phyloP scores from a whole-genome alignment of 2,888 invertebrate species.

The Heteropelma amictum region DNA sequence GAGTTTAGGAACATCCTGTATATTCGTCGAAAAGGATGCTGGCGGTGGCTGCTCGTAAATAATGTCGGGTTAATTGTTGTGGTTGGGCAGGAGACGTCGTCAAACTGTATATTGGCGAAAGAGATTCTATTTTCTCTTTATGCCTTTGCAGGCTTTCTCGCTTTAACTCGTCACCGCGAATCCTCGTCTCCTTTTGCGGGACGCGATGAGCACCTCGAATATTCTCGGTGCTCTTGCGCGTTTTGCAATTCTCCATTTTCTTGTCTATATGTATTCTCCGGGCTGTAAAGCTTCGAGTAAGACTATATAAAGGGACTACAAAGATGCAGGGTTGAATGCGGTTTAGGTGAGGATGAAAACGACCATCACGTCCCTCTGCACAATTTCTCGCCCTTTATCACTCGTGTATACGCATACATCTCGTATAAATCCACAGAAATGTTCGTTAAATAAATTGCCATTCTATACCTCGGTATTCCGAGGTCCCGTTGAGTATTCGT shows the following conservation, averaged over 20 bases:
- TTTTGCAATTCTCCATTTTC: slow-evolving; percentile 14
- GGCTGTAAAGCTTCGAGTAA: background rate
- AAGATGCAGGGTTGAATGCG: background rate
- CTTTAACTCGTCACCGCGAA: slow-evolving; percentile 33
- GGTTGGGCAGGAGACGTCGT: slow-evolving; percentile 37
- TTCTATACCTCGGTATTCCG: slow-evolving; percentile 55
- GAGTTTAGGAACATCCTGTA: too few species aligned
- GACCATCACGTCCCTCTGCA: background rate
- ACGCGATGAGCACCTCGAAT: background rate
- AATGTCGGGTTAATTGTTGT: slow-evolving; percentile 65
- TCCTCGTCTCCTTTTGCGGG: background rate
- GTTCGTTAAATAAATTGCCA: slow-evolving; percentile 48
- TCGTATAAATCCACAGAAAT: background rate
- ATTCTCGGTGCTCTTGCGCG: slow-evolving; percentile 9
- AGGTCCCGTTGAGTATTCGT: slow-evolving; percentile 65
- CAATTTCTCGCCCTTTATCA: background rate
- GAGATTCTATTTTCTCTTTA: slow-evolving; percentile 46
- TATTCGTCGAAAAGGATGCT: slow-evolving; percentile 5
- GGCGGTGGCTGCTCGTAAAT: slow-evolving; percentile 61
- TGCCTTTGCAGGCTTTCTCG: background rate
- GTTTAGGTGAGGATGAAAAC: slow-evolving; percentile 2
- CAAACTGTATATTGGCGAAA: slow-evolving; percentile 37
- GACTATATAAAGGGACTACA: background rate
- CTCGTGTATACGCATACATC: background rate
- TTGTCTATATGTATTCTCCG: background rate